phyloP scores from a whole-genome alignment of 2,797 vertebrate species.

The Lerista edwardsae region DNA sequence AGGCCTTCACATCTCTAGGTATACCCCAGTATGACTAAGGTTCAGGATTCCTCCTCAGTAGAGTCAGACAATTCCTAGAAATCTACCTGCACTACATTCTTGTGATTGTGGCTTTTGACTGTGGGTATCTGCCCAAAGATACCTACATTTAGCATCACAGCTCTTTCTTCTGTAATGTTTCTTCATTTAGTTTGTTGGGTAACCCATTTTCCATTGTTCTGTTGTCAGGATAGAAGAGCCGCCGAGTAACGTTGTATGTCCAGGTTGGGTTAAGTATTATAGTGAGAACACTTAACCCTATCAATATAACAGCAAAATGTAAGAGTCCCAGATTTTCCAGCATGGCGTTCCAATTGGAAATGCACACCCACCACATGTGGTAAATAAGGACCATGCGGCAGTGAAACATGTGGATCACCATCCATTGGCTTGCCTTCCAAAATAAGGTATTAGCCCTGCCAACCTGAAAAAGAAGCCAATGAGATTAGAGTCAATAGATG shows the following conservation, averaged over 20 bases:
- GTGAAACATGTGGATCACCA: conserved; percentile 98
- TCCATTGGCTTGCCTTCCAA: conserved; percentile 95
- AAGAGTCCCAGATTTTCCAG: conserved; percentile 68
- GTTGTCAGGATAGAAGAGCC: conserved; percentile 84
- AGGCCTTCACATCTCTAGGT: too few species aligned
- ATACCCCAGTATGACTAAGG: too few species aligned
- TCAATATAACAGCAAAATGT: conserved; percentile 80
- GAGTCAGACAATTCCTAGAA: neutral
- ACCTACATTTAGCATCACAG: conserved; percentile 32
- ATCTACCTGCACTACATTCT: conserved; percentile 1
- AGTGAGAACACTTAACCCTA: conserved; percentile 86
- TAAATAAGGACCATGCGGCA: conserved; percentile 96
- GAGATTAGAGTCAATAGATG: conserved; percentile 8
- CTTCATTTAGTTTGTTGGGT: conserved; percentile 52
- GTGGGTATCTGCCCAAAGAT: neutral
- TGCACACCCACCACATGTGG: conserved; percentile 93
- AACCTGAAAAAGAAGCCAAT: conserved; percentile 76
- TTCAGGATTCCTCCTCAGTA: too few species aligned
- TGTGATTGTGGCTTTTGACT: neutral
- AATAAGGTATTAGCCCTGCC: conserved; percentile 84
- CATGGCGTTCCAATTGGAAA: conserved; percentile 83
- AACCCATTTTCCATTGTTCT: conserved; percentile 58
- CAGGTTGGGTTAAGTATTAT: conserved; percentile 92
- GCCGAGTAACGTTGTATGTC: conserved; percentile 96
- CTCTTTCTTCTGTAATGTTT: conserved; percentile 68